Conservation (phyloP, 2,888 invertebrate species). For the Arctia plantaginis region DNA sequence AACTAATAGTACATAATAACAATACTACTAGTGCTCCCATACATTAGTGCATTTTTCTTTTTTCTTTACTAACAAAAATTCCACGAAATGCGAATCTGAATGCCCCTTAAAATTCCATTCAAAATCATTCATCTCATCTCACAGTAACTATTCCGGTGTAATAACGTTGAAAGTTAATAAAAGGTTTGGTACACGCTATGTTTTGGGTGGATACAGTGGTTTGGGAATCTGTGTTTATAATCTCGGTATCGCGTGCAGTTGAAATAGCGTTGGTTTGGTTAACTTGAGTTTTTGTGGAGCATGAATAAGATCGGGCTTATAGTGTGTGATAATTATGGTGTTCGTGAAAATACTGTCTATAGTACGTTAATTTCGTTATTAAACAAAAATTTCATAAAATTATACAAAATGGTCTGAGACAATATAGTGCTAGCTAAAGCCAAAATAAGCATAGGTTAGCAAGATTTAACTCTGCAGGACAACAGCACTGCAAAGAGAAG, state of each 20-base stretch:
- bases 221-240: slow-evolving; percentile 34
- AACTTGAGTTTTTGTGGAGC: not conserved
- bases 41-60: too few species aligned
- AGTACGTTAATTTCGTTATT: too few species aligned
- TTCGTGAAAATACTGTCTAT: not conserved
- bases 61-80: not conserved
- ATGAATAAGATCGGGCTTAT: not conserved
- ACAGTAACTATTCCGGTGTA: slow-evolving; percentile 21
- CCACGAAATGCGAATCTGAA: not conserved
- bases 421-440: too few species aligned
- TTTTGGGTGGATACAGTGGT: slow-evolving; percentile 23
- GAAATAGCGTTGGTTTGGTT: slow-evolving; percentile 4
- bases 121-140: slow-evolving; percentile 14
- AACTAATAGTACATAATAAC: too few species aligned
- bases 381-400: too few species aligned
- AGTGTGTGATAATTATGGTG: not conserved
- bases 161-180: slow-evolving; percentile 23
- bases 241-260: slow-evolving; percentile 38
- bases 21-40: too few species aligned
- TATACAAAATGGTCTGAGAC: too few species aligned
- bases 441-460: too few species aligned
- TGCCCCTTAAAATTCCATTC: not conserved
- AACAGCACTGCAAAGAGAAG: too few species aligned
- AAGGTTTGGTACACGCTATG: slow-evolving; percentile 41
- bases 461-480: too few species aligned